Evolutionary conservation across 2,113 vertebrate species (phyloP), one percentile per base, ranked within the genome.

Genomic region (Himantopus leucocephalus): DNA sequence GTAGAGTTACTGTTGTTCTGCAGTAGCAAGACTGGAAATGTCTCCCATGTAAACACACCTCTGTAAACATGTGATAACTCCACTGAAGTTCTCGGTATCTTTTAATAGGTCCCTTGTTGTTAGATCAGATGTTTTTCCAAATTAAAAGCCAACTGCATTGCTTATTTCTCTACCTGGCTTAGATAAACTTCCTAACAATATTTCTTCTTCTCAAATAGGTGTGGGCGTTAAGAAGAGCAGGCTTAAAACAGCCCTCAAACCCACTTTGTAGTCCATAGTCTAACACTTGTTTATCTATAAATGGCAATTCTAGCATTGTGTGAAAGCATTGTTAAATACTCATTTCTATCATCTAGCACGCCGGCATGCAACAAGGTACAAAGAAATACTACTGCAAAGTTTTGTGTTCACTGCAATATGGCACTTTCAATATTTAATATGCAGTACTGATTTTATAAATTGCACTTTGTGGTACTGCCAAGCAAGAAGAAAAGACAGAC

Each of bases 351-450:
- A 72, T 91, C 91, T 84, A 93, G 67, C 72, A 82, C 52, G 0
- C 74, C 12, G 41, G 53, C 70, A 93, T 95, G 91, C 96, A 85
- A 94, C 79, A 82, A 89, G 72, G 96, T 94, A 83, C 60, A 86
- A 85, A 95, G 71, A 97, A 97, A 92, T 91, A 21, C 91, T 94
- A 85, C 85, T 79, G 74, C 77, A 92, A 96, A 91, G 27, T 50
- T 90, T 63, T 94, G 71, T 94, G 80, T 56, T 93, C 76, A 68
- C 58, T 95, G 86, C n/a, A 84, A 74, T 93, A 75, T 90, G 94
- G 92, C 82, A 92, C 76, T 85, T 88, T 83, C 59, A 85, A 59
- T 82, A 93, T 88, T 63, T 90, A 82, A 55, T 90, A 88, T 39
- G 83, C 88, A 92, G 92, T 75, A 92, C 75, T 79, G 72, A 45